phyloP scores from a whole-genome alignment of 2,797 vertebrate species.

The Darevskia nairensis region DNA sequence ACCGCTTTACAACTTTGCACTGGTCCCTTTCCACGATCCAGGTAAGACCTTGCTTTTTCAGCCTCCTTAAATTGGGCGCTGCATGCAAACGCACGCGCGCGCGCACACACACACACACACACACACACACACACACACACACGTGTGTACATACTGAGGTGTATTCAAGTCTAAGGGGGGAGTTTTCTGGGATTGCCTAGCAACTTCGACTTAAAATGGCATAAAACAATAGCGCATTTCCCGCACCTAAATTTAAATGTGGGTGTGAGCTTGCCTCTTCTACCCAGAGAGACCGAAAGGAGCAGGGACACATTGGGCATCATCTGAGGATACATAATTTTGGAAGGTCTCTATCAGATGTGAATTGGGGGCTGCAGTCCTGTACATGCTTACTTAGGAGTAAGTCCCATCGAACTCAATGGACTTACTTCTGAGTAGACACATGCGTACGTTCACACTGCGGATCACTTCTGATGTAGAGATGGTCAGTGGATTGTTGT shows the following conservation, averaged over 20 bases:
- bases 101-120: too few species aligned
- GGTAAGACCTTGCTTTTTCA: conserved; percentile 77
- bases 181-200: neutral
- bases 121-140: too few species aligned
- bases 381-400: neutral
- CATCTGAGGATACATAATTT: neutral
- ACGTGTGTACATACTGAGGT: neutral
- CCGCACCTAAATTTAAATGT: neutral
- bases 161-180: too few species aligned
- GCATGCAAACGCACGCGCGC: neutral
- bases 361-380: neutral
- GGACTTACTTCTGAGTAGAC: neutral
- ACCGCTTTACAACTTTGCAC: conserved; percentile 93
- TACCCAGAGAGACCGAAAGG: neutral
- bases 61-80: too few species aligned
- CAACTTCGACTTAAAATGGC: neutral
- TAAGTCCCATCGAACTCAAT: neutral
- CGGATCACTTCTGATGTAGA: neutral
- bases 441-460: neutral
- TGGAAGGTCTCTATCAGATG: neutral
- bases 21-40: conserved; percentile 98
- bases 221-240: neutral
- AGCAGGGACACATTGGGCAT: neutral
- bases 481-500: too few species aligned
- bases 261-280: too few species aligned